Evolutionary conservation across 2,888 invertebrate genomes (phyloP).

Genomic region (Sylvicola fuscatus): DNA sequence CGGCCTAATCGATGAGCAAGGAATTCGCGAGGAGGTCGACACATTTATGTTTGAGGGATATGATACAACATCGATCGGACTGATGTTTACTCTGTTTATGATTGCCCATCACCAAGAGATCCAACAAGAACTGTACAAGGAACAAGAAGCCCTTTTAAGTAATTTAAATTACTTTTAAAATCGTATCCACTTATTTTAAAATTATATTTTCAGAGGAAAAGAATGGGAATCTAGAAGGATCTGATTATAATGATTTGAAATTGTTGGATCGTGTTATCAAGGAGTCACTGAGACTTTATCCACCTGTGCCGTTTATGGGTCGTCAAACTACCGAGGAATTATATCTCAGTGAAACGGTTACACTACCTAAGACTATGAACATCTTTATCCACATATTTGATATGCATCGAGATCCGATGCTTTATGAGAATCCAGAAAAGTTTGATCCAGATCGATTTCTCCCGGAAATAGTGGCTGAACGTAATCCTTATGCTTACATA

Average conservation of each 20-base stretch:
- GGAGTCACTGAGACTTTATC: conserved; percentile 31
- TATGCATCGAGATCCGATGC: conserved; percentile 39
- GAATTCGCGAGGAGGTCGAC: conserved; percentile 38
- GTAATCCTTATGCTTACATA: conserved; percentile 41
- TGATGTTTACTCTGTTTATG: conserved; percentile 29
- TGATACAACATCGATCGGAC: conserved; percentile 35
- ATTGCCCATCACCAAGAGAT: conserved; percentile 28
- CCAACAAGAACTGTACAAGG: conserved; percentile 27
- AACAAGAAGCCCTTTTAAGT: conserved; percentile 21
- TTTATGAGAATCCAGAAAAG: conserved; percentile 38
- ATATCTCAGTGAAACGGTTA: conserved; percentile 9
- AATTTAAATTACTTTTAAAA: too few species aligned
- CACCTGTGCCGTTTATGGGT: conserved; percentile 30
- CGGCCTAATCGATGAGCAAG: conserved; percentile 28
- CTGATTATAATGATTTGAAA: too few species aligned
- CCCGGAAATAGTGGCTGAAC: conserved; percentile 29
- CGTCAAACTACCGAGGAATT: conserved; percentile 15
- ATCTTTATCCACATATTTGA: conserved; percentile 37
- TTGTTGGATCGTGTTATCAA: conserved; percentile 33
- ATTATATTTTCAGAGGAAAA: conserved; percentile 12
- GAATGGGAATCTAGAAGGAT: too few species aligned
- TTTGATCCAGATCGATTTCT: conserved; percentile 40
- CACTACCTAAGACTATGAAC: conserved; percentile 28
- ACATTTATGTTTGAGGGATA: conserved; percentile 44
- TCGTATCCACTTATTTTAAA: too few species aligned